phyloP scores from a whole-genome alignment of 2,113 vertebrate genomes.

The Prunella himalayana region DNA sequence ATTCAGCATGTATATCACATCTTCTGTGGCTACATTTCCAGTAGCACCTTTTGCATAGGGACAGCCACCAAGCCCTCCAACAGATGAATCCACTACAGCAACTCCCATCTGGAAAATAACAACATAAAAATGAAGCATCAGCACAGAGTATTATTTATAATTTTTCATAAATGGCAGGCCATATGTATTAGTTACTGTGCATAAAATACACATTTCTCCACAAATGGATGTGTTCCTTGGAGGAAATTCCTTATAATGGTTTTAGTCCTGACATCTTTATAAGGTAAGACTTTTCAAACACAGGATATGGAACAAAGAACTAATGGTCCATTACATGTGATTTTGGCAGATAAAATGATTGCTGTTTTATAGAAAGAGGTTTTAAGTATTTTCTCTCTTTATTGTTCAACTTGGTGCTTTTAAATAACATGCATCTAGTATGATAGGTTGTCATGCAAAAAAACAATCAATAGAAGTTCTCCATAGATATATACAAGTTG shows the following conservation, averaged over 20 bases:
- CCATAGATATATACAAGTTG: not conserved
- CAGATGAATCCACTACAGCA: conserved; percentile 88
- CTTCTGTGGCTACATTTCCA: conserved; percentile 94
- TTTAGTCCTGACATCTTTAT: not conserved
- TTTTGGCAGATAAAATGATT: not conserved
- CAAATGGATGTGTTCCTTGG: not conserved
- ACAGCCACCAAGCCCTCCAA: conserved; percentile 91
- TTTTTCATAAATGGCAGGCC: not conserved
- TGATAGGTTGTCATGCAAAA: not conserved
- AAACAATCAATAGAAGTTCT: not conserved
- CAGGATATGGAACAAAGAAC: not conserved
- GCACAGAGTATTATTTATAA: not conserved
- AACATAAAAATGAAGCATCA: not conserved
- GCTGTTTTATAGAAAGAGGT: not conserved
- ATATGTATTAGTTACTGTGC: not conserved
- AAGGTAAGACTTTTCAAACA: not conserved
- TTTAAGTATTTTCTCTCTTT: not conserved
- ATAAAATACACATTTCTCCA: not conserved
- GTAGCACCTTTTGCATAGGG: conserved; percentile 91
- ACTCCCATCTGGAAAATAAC: conserved; percentile 88
- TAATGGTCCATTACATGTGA: not conserved
- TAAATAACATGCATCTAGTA: not conserved
- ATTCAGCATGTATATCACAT: conserved; percentile 92
- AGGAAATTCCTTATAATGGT: not conserved
- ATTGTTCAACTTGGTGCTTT: not conserved